Conservation (phyloP, 2,797 vertebrate species). For the Chiloscyllium punctatum region DNA sequence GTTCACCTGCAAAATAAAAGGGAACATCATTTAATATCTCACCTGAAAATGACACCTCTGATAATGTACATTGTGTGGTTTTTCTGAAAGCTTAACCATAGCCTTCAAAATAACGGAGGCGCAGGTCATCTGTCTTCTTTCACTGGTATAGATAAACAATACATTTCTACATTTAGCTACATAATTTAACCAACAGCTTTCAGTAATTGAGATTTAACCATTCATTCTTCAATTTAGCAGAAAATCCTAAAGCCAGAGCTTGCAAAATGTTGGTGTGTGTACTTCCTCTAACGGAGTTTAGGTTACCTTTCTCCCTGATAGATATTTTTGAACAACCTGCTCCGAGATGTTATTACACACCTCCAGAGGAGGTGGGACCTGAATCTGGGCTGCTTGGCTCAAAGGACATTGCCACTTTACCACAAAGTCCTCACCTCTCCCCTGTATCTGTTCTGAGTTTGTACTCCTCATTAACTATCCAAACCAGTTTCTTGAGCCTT, state of each 20-base stretch:
- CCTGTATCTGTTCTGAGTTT: not conserved
- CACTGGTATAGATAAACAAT: not conserved
- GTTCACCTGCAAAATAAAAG: not conserved
- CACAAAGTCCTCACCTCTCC: not conserved
- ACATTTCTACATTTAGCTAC: not conserved
- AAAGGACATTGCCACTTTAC: too few species aligned
- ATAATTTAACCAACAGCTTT: not conserved
- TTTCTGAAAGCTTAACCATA: not conserved
- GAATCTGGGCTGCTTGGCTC: too few species aligned
- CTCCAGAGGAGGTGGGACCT: too few species aligned
- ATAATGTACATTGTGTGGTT: not conserved
- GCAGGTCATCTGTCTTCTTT: not conserved
- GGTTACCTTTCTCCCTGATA: not conserved
- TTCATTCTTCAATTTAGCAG: not conserved
- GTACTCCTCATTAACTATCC: not conserved
- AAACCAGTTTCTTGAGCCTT: not conserved
- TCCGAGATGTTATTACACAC: too few species aligned
- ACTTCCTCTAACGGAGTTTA: not conserved
- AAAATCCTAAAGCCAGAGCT: not conserved
- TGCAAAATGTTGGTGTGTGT: not conserved
- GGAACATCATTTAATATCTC: not conserved
- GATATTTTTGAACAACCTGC: too few species aligned
- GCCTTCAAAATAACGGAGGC: not conserved
- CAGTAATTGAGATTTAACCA: not conserved
- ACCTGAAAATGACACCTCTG: not conserved